Evolutionary conservation across 92 coral and sea anemone genomes (phyloP), one percentile per base, ranked within the genome.

Genomic region (Porites rus): DNA sequence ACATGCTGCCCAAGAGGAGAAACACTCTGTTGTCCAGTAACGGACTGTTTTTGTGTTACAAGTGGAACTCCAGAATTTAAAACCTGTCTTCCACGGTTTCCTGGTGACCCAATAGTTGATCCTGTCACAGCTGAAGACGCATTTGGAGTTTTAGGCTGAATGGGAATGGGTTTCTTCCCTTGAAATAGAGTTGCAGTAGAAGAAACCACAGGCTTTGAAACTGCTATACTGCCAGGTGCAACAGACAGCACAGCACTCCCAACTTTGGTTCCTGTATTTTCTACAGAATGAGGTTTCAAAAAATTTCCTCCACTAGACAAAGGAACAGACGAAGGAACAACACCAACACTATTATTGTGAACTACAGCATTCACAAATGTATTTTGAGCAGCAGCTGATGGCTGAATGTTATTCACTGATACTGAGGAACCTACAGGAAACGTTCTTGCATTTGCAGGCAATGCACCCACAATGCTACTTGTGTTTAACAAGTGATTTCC

Each of bases 101-200:
- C 87, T 3, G 72, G 24, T 5, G 73, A 61, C 3, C 79, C 70
- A 25, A 51, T 53, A 0, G 87, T 83, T 25, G 86, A 75, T 64
- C 87, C 86, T 75, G 76, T 88, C 2, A 85, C 77, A 80, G 65
- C 81, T 52, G 65, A 71, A 17, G 88, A 74, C 19, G 87, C 69
- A 92, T 69, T 80, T 10, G 88, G 95, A 22, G 93, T 96, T 80
- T 96, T 94, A 17, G 95, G 96, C 73, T 96, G 98, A 59, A 92
- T 96, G 51, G 97, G 94, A 28, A 94, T 92, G 14, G 98, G 96
- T 60, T 94, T 96, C 77, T 96, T 94, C 50, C 94, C 93, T 85
- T 95, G 98, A 64, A 91, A 93, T 50, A 14, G 16, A 14, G 88
- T 59, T 63, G 65, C 78, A 24, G 92, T 59, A 67, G 87, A 72